These are phyloP conservation scores for Engraulis encrasicolus DNA, from an alignment of 2,113 vertebrate genomes.

Conservation along the genomic window DNA sequence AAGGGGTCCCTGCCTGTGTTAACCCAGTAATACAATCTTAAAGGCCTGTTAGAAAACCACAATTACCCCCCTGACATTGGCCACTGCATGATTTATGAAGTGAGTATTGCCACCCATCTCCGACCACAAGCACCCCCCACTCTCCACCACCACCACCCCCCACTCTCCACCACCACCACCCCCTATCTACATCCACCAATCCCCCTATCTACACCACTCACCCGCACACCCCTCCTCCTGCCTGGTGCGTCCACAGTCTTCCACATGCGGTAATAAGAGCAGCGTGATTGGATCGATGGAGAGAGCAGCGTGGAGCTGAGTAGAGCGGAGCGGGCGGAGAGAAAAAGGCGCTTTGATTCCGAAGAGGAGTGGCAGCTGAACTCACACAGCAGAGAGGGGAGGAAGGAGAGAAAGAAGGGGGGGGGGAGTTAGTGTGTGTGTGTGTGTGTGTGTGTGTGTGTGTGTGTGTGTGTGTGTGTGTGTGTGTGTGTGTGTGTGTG, in stretches of 20 bases:
- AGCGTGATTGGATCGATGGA: constrained; percentile 63
- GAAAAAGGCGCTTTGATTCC: constrained; percentile 62
- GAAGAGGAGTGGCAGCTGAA: constrained; percentile 46
- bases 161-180: constrained; percentile 46
- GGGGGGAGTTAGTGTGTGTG: background rate
- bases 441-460: background rate
- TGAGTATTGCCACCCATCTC: constrained; percentile 73
- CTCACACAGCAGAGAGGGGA: constrained; percentile 19
- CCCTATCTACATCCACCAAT: no score
- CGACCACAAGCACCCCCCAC: no score
- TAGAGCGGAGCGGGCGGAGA: no score
- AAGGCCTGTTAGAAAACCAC: constrained; percentile 77
- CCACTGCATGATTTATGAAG: constrained; percentile 83
- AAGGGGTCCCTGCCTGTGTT: constrained; percentile 58
- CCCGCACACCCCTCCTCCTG: no score
- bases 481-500: no score
- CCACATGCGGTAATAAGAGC: constrained; percentile 65
- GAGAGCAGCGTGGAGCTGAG: background rate
- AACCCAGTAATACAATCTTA: constrained; percentile 78
- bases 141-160: constrained; percentile 47
- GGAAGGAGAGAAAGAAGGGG: background rate
- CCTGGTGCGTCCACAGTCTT: constrained; percentile 48
- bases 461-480: background rate
- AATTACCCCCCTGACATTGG: constrained; percentile 79
- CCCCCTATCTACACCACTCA: no score